Conservation (phyloP, 2,113 vertebrate genomes). For the Terrapene triunguis region DNA sequence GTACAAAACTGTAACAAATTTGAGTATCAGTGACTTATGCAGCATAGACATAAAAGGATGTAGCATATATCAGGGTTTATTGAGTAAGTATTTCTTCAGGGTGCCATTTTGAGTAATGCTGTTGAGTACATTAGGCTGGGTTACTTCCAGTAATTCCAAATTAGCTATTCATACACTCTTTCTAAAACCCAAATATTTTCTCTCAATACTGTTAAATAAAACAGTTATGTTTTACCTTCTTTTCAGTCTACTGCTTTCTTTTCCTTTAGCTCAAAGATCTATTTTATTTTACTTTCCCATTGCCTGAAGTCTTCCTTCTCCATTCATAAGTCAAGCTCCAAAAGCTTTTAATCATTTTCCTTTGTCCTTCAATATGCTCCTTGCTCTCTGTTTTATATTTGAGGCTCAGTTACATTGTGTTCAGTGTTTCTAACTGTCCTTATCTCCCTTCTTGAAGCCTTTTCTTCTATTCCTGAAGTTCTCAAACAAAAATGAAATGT, state of each 20-base stretch:
- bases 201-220: background rate
- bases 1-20: background rate
- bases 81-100: constrained; percentile 4
- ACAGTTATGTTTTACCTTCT: background rate
- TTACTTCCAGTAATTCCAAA: background rate
- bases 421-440: background rate
- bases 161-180: background rate
- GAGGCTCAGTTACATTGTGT: no score
- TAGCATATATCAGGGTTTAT: background rate
- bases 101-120: background rate
- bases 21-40: background rate
- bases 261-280: background rate
- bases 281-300: background rate
- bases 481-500: background rate
- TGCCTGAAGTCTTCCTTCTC: background rate
- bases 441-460: background rate
- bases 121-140: background rate
- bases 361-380: no score
- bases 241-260: background rate
- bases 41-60: background rate
- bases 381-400: no score
- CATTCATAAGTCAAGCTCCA: background rate
- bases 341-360: background rate
- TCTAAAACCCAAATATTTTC: background rate
- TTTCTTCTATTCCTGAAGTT: background rate